A percentile compares a stretch with the other conserved stretches of the same genome.
phyloP scores from a whole-genome alignment of 2,888 invertebrate genomes.

The Cyclophora punctaria region DNA sequence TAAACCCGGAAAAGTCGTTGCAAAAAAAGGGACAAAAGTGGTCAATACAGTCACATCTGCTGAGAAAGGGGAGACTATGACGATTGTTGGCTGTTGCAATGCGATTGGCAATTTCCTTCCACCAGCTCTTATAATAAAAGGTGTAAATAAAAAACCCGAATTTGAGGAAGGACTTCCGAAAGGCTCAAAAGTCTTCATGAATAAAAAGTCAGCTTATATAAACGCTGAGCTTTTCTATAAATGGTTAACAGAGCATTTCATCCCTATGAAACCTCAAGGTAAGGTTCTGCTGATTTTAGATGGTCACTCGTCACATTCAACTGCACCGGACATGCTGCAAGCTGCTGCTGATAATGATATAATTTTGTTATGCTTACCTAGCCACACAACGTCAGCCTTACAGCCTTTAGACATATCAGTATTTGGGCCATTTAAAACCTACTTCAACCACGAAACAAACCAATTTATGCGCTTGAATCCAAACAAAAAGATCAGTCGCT shows the following conservation, averaged over 20 bases:
- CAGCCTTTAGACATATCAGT: too few species aligned
- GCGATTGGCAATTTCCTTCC: slow-evolving; percentile 25
- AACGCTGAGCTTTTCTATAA: slow-evolving; percentile 11
- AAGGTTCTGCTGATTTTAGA: slow-evolving; percentile 11
- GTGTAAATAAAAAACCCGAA: slow-evolving; percentile 8
- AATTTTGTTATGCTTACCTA: not conserved
- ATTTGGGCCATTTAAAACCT: too few species aligned
- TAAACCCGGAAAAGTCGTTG: slow-evolving; percentile 14
- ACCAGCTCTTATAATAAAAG: slow-evolving; percentile 14
- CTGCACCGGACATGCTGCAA: slow-evolving; percentile 14
- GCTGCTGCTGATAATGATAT: slow-evolving; percentile 12
- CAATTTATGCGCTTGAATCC: too few species aligned
- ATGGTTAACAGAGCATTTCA: slow-evolving; percentile 12
- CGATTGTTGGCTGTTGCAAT: slow-evolving; percentile 35
- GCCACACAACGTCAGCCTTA: too few species aligned
- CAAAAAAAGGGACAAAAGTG: slow-evolving; percentile 18
- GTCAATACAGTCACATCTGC: slow-evolving; percentile 29
- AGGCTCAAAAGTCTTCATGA: slow-evolving; percentile 11
- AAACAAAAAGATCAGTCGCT: too few species aligned
- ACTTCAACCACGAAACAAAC: too few species aligned
- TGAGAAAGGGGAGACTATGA: slow-evolving; percentile 34
- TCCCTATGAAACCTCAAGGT: slow-evolving; percentile 12
- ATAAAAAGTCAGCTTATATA: slow-evolving; percentile 15
- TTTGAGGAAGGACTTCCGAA: slow-evolving; percentile 17
- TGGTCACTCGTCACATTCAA: slow-evolving; percentile 4